Evolutionary conservation across 2,113 vertebrate species (phyloP).

Genomic region (Macaca nemestrina): DNA sequence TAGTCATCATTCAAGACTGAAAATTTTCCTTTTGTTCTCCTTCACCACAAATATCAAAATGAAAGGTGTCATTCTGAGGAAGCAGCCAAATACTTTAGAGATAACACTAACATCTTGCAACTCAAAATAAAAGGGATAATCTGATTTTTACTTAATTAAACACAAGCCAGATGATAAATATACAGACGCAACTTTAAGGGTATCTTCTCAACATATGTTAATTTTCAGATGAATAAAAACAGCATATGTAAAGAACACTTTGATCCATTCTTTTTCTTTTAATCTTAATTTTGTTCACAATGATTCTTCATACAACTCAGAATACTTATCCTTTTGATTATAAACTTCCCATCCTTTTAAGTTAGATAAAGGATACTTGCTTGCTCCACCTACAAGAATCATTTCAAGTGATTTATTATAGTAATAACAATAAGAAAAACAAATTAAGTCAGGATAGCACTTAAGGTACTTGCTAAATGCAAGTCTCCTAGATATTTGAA

Average conservation of each 20-base stretch:
- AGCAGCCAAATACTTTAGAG: background rate
- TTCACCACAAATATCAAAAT: background rate
- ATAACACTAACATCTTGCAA: slow-evolving; percentile 40
- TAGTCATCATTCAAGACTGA: background rate
- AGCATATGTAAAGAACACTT: slow-evolving; percentile 75
- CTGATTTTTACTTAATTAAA: slow-evolving; percentile 77
- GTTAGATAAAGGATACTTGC: slow-evolving; percentile 64
- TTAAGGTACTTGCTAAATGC: background rate
- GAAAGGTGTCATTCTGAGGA: background rate
- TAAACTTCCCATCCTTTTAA: slow-evolving; percentile 43
- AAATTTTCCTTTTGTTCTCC: background rate
- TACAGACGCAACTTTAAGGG: slow-evolving; percentile 63
- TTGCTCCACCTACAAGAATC: background rate
- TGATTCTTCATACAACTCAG: slow-evolving; percentile 53
- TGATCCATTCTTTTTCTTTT: slow-evolving; percentile 68
- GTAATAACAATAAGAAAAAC: background rate
- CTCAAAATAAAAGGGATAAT: slow-evolving; percentile 46
- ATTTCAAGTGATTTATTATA: background rate
- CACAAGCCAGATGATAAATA: slow-evolving; percentile 72
- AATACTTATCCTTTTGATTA: slow-evolving; percentile 70
- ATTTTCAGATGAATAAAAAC: slow-evolving; percentile 68
- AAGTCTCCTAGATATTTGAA: background rate
- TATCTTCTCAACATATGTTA: slow-evolving; percentile 70
- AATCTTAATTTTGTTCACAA: slow-evolving; percentile 70
- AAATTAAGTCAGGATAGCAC: background rate